phyloP scores from a whole-genome alignment of 1,140 invertebrate genomes.

The Holotrichia oblita region DNA sequence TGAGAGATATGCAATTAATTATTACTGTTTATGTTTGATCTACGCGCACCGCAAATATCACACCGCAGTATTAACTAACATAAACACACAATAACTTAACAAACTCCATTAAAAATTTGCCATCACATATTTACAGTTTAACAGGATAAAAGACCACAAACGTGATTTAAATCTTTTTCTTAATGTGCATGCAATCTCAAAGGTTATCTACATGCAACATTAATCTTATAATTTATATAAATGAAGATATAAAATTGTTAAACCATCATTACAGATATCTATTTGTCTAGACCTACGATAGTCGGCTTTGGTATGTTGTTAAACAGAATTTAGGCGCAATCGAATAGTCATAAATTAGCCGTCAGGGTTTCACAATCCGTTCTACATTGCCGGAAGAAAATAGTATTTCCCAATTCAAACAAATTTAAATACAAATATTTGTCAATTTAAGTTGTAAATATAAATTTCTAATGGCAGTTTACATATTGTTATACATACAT shows the following conservation, averaged over 20 bases:
- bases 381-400: conserved; percentile 25
- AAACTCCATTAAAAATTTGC: conserved; percentile 21
- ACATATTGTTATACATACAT: background rate
- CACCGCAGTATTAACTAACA: background rate
- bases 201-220: conserved; percentile 25
- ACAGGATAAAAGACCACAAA: background rate
- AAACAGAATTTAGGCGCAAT: conserved; percentile 15
- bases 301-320: conserved; percentile 2
- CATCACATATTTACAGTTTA: background rate
- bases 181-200: background rate
- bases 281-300: background rate
- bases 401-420: background rate
- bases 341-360: conserved; percentile 3
- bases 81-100: background rate
- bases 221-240: conserved; percentile 33
- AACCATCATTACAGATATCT: conserved; percentile 1
- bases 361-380: background rate
- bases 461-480: background rate
- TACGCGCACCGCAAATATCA: background rate
- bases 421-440: background rate
- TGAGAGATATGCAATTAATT: conserved; percentile 6
- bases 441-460: background rate
- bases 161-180: background rate
- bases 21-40: background rate
- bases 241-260: conserved; percentile 20